phyloP scores from a whole-genome alignment of 2,113 vertebrate species.

The Pangasianodon hypophthalmus region DNA sequence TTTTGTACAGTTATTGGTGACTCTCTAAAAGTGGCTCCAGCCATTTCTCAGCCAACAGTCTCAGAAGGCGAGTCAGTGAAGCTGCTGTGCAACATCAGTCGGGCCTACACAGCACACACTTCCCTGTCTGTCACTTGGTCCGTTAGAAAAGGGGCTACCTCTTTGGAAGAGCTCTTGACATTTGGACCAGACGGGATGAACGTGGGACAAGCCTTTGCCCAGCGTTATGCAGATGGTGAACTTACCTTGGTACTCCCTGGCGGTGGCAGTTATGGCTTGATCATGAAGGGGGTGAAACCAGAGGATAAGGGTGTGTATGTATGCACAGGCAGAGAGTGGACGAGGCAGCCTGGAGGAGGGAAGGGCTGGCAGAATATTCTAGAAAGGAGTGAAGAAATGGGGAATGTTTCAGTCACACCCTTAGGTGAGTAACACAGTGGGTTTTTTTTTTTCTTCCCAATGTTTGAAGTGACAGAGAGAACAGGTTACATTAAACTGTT shows the following conservation, averaged over 20 bases:
- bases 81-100: conserved; percentile 68
- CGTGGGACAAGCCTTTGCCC: conserved; percentile 65
- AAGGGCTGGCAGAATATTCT: conserved; percentile 79
- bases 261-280: conserved; percentile 69
- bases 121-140: conserved; percentile 81
- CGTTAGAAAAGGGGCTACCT: conserved; percentile 46
- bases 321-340: conserved; percentile 82
- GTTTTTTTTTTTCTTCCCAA: neutral
- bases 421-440: conserved; percentile 71
- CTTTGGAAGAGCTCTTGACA: conserved; percentile 65
- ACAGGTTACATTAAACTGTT: neutral
- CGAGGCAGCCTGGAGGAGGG: conserved; percentile 68
- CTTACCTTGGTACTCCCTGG: conserved; percentile 71
- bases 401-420: conserved; percentile 67
- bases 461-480: neutral
- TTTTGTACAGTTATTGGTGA: conserved; percentile 75
- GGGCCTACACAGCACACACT: conserved; percentile 67
- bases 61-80: conserved; percentile 76
- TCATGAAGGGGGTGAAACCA: conserved; percentile 63
- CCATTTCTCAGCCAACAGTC: conserved; percentile 61
- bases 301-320: conserved; percentile 75
- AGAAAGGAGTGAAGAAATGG: conserved; percentile 77
- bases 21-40: conserved; percentile 69
- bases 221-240: conserved; percentile 74
- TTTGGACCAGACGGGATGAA: conserved; percentile 75